A percentile compares a stretch with the other conserved stretches of the same genome.
These are phyloP conservation scores for Aplodontia rufa DNA, from an alignment of 2,113 vertebrate species.

Conservation along the genomic window DNA sequence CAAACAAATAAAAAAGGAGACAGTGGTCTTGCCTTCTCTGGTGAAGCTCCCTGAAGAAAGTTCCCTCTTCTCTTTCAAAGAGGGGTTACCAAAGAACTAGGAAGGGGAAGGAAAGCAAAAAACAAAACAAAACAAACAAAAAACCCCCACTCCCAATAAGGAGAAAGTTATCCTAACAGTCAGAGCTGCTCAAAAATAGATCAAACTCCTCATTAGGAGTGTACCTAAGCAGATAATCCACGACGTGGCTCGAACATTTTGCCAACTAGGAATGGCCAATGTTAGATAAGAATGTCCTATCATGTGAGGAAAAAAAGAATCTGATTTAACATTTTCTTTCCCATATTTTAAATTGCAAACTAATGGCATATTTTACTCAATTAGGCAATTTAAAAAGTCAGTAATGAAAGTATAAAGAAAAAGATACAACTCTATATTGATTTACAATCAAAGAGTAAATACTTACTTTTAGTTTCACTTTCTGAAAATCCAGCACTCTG, in stretches of 20 bases:
- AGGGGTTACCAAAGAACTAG: not conserved
- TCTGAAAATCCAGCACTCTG: conserved; percentile 98
- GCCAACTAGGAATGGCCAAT: not conserved
- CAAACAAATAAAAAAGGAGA: no score
- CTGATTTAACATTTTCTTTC: not conserved
- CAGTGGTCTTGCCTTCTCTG: not conserved
- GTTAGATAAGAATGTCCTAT: not conserved
- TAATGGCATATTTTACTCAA: not conserved
- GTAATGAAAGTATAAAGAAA: not conserved
- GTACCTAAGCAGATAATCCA: not conserved
- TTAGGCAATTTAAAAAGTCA: not conserved
- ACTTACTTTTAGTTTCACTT: conserved; percentile 97
- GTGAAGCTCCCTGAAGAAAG: not conserved
- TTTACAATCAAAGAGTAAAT: not conserved
- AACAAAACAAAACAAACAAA: not conserved
- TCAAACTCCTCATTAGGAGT: not conserved
- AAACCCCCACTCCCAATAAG: not conserved
- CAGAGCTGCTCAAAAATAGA: not conserved
- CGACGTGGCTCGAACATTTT: not conserved
- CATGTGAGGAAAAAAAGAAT: not conserved
- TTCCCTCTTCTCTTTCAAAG: not conserved
- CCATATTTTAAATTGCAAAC: not conserved
- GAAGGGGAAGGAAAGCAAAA: not conserved
- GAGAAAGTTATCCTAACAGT: not conserved
- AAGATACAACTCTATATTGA: not conserved